Evolutionary conservation across 2,113 vertebrate genomes (phyloP), one percentile per base, ranked within the genome.

Genomic region (Rhinogobius similis): DNA sequence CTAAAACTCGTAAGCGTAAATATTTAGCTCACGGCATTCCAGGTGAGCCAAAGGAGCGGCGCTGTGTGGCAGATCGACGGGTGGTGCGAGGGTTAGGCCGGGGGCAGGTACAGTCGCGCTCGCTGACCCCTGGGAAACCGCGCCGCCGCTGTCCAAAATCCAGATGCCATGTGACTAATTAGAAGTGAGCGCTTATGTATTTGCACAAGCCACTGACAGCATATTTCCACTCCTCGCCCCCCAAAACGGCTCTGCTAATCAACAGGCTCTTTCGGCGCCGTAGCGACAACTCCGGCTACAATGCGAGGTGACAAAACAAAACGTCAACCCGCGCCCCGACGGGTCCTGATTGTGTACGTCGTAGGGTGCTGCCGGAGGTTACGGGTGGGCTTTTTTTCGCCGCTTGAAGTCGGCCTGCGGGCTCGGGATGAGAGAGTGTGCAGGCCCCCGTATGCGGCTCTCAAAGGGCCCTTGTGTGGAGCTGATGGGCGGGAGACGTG

Each of bases 161-260:
- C 78, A 84, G 84, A 92, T 91, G 88, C 90, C 88, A 87, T 85
- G 55, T 79, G 90, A 93, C 89, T 95, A 94, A 96, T 97, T 96
- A 92, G 91, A 94, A 92, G 91, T 91, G 94, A 96, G 92, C 78
- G 83, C 82, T 92, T 92, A 93, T 94, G 90, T 95, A 92, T 95
- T 95, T 95, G 92, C 83, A 78, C 93, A 95, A 93, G 67, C 91
- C 94, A 91, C 89, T 90, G 91, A 93, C 93, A 91, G 92, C 88
- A 87, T 90, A 92, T 93, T 93, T 93, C 92, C 90, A 91, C 90
- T 86, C 83, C 59, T 66, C 52, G 78, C 85, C 87, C 88, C 52
- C 52, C 55, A 3, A 77, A 72, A 89, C 9, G 0, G 79, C 82
- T 86, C 78, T 76, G 83, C 87, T 92, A 92, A 93, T 96, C 93